Evolutionary conservation across 2,888 invertebrate species (phyloP).

Genomic region (Lomographa bimaculata): DNA sequence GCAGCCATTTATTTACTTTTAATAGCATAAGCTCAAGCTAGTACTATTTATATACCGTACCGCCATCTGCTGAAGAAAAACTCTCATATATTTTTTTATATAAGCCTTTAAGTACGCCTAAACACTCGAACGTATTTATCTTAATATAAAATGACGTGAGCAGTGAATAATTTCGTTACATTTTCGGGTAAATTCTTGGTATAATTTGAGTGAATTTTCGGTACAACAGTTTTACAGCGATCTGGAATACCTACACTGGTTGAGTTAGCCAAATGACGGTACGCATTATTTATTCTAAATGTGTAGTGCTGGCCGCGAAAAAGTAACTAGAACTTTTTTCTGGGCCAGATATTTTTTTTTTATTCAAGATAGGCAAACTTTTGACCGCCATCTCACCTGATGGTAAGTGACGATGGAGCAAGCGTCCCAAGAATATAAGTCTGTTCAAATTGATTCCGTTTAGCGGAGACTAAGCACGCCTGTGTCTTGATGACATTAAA

Average conservation of each 20-base stretch:
- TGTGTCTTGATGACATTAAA: too few relatives aligned
- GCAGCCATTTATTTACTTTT: slow-evolving; percentile 5
- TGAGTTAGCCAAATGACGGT: slow-evolving; percentile 42
- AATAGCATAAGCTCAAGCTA: slow-evolving; percentile 4
- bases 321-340: too few relatives aligned
- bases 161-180: slow-evolving; percentile 10
- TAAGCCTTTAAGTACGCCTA: slow-evolving; percentile 23
- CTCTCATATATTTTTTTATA: slow-evolving; percentile 20
- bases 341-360: too few relatives aligned
- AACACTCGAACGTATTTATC: slow-evolving; percentile 18
- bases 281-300: slow-evolving; percentile 42
- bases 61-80: slow-evolving; percentile 14
- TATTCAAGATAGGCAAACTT: too few relatives aligned
- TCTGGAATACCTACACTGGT: slow-evolving; percentile 40
- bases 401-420: too few relatives aligned
- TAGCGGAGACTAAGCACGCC: too few relatives aligned
- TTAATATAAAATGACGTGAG: slow-evolving; percentile 21
- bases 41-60: slow-evolving; percentile 1
- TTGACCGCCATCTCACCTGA: too few relatives aligned
- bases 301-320: slow-evolving; percentile 18
- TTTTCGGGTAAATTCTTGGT: slow-evolving; percentile 27
- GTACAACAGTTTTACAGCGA: slow-evolving; percentile 20
- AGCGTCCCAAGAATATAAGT: too few relatives aligned
- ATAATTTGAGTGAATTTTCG: too few relatives aligned
- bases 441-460: too few relatives aligned